These are phyloP conservation scores for Eupithecia dodoneata DNA, from an alignment of 2,888 invertebrate species.

Conservation along the genomic window DNA sequence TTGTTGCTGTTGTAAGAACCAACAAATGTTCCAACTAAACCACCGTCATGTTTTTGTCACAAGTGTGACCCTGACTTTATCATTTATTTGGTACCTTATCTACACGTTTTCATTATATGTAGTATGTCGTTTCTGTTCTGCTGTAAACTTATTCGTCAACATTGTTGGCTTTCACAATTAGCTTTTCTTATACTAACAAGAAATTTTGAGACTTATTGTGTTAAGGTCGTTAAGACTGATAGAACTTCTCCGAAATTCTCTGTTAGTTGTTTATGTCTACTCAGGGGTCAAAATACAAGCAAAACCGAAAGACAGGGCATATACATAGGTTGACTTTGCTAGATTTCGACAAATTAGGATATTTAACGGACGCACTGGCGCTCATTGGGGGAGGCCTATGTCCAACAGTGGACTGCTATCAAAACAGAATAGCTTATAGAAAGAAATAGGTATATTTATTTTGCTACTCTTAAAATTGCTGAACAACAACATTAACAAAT, in stretches of 20 bases:
- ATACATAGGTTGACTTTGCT: too few species aligned
- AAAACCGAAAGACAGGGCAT: not conserved
- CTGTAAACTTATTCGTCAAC: not conserved
- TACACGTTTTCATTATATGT: not conserved
- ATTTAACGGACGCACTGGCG: too few species aligned
- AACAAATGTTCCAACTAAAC: not conserved
- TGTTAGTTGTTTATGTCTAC: not conserved
- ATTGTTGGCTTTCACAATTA: not conserved
- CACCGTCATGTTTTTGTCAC: not conserved
- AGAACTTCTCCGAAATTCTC: not conserved
- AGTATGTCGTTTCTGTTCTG: not conserved
- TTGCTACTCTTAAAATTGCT: too few species aligned
- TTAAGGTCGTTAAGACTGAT: not conserved
- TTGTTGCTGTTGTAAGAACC: not conserved
- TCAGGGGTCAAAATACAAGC: not conserved
- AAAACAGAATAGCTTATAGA: too few species aligned
- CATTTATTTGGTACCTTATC: not conserved
- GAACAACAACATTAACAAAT: too few species aligned
- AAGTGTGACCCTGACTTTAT: not conserved
- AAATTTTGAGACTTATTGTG: not conserved
- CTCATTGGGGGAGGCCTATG: too few species aligned
- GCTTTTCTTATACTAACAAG: not conserved
- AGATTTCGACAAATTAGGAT: not conserved
- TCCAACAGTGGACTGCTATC: too few species aligned
- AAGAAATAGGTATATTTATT: too few species aligned